A percentile compares a stretch with the other conserved stretches of the same genome.
These are phyloP conservation scores for Lypha dubia DNA, from an alignment of 2,888 invertebrate genomes.

Conservation along the genomic window DNA sequence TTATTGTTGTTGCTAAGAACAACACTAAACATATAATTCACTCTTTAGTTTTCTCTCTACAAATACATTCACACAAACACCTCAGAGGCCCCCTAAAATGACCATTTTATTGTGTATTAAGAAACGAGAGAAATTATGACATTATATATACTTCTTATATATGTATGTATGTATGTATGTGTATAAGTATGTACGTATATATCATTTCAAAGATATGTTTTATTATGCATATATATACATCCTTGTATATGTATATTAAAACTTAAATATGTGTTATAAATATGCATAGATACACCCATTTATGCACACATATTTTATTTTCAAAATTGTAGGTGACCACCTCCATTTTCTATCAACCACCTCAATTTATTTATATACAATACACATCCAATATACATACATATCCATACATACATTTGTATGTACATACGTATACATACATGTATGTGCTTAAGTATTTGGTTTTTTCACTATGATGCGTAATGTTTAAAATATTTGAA, in stretches of 20 bases:
- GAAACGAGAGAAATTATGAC: constrained; percentile 52
- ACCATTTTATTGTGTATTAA: not conserved
- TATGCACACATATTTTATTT: constrained; percentile 30
- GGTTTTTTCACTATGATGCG: constrained; percentile 47
- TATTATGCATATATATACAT: not conserved
- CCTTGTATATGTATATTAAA: not conserved
- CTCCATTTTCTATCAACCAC: constrained; percentile 58
- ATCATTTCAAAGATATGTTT: constrained; percentile 1
- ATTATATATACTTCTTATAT: not conserved
- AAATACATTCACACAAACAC: not conserved
- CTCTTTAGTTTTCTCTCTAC: not conserved
- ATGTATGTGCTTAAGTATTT: constrained; percentile 1
- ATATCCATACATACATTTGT: not conserved
- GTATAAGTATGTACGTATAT: not conserved
- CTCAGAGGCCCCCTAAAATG: constrained; percentile 1
- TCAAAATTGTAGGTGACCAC: constrained; percentile 63
- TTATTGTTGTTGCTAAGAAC: constrained; percentile 47
- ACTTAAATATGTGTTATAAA: constrained; percentile 13
- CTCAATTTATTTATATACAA: constrained; percentile 57
- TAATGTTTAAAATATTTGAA: constrained; percentile 57
- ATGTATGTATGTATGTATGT: not conserved
- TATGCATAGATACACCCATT: constrained; percentile 28
- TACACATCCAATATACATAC: not conserved
- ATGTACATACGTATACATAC: not conserved
- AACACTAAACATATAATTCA: constrained; percentile 2